Evolutionary conservation across 2,113 vertebrate genomes (phyloP).

Genomic region (Zapornia atra): DNA sequence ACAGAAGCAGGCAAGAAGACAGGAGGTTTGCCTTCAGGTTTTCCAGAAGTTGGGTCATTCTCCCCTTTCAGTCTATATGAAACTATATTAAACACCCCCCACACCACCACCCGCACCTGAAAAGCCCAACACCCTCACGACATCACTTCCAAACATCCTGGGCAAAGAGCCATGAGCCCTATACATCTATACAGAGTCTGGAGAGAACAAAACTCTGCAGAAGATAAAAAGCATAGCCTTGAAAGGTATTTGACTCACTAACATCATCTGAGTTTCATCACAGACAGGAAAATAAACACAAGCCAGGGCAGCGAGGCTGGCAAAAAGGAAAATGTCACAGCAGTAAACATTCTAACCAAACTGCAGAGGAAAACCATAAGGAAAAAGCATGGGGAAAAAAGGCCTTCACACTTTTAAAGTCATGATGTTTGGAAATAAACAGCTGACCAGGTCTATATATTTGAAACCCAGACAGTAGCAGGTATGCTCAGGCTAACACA

Average conservation of each 20-base stretch:
- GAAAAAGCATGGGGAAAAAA: neutral
- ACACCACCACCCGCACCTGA: neutral
- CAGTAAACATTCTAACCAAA: neutral
- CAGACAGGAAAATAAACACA: neutral
- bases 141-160: neutral
- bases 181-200: fast-evolving
- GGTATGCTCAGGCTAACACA: neutral
- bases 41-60: neutral
- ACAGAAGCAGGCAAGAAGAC: neutral
- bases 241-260: neutral
- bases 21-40: neutral
- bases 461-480: neutral
- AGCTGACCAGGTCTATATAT: neutral
- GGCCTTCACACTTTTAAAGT: neutral
- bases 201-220: neutral
- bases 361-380: neutral
- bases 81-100: neutral
- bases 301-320: neutral
- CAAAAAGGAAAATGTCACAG: too few relatives aligned
- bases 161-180: neutral
- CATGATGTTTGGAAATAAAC: neutral
- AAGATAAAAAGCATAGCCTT: neutral
- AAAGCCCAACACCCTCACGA: neutral
- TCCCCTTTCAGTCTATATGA: neutral
- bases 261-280: neutral